Evolutionary conservation across 2,113 vertebrate species (phyloP), one percentile per base, ranked within the genome.

Genomic region (pig (Sus scrofa)): DNA sequence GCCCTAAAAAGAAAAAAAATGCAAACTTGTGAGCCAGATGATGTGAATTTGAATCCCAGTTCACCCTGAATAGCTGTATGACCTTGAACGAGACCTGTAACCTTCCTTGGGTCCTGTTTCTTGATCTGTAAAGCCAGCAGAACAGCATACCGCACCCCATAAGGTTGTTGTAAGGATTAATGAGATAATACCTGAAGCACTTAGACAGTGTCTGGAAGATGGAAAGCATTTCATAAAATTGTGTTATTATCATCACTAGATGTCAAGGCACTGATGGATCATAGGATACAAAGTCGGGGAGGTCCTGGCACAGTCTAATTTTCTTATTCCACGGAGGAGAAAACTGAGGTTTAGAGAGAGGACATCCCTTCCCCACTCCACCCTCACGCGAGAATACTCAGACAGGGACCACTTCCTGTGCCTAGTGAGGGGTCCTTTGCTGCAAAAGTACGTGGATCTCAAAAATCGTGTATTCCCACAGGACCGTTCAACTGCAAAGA

Each of bases 111-210:
- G 22, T 13, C 75, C 63, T 16, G 11, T 78, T 62, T 78, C 68
- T 73, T 22, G 50, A 79, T 83, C 89, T 24, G 9, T 1, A 20
- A 32, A 71, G 26, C 84, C n/a, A 67, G 50, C 12, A 78, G 0
- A 52, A 6, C 30, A 52, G n/a, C 7, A 26, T 0, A 27, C 7
- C 13, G 65, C 37, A 58, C 71, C 67, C 20, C 16, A 7, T 10
- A 34, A 8, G 19, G 73, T 15, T 56, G 63, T 52, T 68, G 24
- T 58, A 32, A 96, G 70, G 19, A 86, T 89, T 96, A 37, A 63
- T n/a, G 63, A 85, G 13, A 24, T 70, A 74, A 86, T 54, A 79
- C 52, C n/a, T 74, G 37, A 83, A 86, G 54, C 74, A 22, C 37
- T 89, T 54, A 89, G 20, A 82, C 54, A 20, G 63, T 27, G 26